Conservation (phyloP, 2,113 vertebrate species). For the Cyphotilapia sp. region DNA sequence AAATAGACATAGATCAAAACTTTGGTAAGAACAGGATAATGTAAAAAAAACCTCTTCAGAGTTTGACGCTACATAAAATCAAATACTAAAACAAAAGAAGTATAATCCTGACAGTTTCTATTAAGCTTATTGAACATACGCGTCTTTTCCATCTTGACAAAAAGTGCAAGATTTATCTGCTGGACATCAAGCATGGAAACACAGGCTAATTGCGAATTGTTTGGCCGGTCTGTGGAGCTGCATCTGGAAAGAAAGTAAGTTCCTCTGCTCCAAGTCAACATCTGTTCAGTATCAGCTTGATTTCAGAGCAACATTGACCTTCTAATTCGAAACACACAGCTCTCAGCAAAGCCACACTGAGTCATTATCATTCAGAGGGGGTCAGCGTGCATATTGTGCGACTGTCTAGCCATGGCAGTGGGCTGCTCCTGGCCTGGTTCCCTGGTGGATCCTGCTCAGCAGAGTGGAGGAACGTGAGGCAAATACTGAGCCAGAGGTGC, state of each 20-base stretch:
- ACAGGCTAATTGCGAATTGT: background rate
- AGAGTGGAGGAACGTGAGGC: constrained; percentile 12
- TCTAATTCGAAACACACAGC: constrained; percentile 49
- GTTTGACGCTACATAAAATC: background rate
- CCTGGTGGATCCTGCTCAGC: constrained; percentile 8
- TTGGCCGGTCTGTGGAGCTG: background rate
- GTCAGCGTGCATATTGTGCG: constrained; percentile 27
- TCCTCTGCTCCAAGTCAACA: constrained; percentile 48
- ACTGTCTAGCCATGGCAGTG: constrained; percentile 6
- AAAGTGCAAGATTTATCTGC: background rate
- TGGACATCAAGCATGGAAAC: background rate
- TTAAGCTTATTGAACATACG: background rate
- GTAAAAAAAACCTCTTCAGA: background rate
- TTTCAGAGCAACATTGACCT: constrained; percentile 24
- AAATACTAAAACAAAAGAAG: background rate
- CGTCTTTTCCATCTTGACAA: background rate
- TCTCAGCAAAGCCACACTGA: background rate
- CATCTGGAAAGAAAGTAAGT: background rate
- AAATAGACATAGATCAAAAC: background rate
- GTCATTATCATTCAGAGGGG: constrained; percentile 41
- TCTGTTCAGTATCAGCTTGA: constrained; percentile 54
- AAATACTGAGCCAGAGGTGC: constrained; percentile 29
- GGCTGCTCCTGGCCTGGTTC: constrained; percentile 19
- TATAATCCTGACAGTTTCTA: background rate
- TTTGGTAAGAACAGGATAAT: background rate